Evolutionary conservation across 2,888 invertebrate genomes (phyloP), one percentile per base, ranked within the genome.

Genomic region (Mellilla xanthometata): DNA sequence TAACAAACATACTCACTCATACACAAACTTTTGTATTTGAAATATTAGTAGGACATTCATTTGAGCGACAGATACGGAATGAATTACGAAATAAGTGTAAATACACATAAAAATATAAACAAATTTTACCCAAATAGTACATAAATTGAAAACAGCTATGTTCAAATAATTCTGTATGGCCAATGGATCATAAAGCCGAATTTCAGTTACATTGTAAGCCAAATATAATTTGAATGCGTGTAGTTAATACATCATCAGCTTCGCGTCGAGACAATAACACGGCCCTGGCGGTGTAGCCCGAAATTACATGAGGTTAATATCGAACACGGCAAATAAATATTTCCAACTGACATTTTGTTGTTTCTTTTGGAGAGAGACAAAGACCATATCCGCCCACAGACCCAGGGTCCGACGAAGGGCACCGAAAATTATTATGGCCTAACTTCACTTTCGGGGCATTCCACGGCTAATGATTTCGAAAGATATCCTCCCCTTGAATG

Each of bases 401-500:
- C 85, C 87, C 85, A 72, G 39, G 38, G 72, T 66, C 72, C 65
- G 67, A 65, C 65, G 73, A 75, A 81, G 78, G 79, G 78, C 74
- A 74, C 77, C 81, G 67, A 85, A 76, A 88, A 87, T 88, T 85
- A 88, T 88, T 82, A 87, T 77, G 72, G 76, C 60, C 66, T 70
- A 60, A 75, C 76, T 74, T 75, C 74, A 73, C 74, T 80, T 82
- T 73, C 72, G 73, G 77, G 63, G 74, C 86, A 89, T 88, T 88
- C 86, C 81, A 65, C 68, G 73, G 73, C 86, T 89, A 89, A 89
- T 89, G 88, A 89, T 88, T 89, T 81, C 66, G 84, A 86, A 65
- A 80, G 69, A 81, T 83, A 86, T 58, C 89, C 89, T 85, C 89
- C 89, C 89, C 86, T 78, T 89, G 86, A 89, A 89, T 89, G 85